These are phyloP conservation scores for Hyposoter dolosus DNA, from an alignment of 2,888 invertebrate species.

Conservation along the genomic window DNA sequence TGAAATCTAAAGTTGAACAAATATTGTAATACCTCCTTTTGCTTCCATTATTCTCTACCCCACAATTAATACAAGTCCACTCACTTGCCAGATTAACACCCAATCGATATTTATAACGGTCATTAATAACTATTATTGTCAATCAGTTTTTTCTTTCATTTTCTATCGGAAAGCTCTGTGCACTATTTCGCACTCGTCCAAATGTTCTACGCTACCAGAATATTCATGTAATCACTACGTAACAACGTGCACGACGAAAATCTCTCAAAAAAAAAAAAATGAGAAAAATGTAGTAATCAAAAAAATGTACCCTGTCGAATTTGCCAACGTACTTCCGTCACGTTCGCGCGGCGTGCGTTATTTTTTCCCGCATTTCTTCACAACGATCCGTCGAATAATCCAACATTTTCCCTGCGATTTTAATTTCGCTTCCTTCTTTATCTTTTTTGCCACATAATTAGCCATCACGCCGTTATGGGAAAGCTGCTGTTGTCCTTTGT, in stretches of 20 bases:
- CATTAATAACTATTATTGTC: background rate
- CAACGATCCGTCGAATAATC: background rate
- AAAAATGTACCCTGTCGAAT: background rate
- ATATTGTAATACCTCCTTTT: background rate
- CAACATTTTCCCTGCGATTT: background rate
- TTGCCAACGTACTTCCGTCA: background rate
- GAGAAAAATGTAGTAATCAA: background rate
- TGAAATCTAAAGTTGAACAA: background rate
- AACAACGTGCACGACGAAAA: slow-evolving; percentile 14
- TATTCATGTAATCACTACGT: slow-evolving; percentile 64
- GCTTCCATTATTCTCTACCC: background rate
- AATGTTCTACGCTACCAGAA: slow-evolving; percentile 53
- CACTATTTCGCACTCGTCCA: slow-evolving; percentile 22
- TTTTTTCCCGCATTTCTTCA: background rate
- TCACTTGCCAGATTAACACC: background rate
- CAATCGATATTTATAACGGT: background rate
- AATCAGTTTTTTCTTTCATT: background rate
- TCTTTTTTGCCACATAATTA: slow-evolving; percentile 22
- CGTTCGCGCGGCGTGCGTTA: background rate
- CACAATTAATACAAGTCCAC: background rate
- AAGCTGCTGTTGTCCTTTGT: slow-evolving; percentile 33
- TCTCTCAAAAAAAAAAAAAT: background rate
- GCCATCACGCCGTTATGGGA: slow-evolving; percentile 48
- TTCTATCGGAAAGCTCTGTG: background rate
- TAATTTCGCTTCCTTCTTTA: background rate